phyloP scores from a whole-genome alignment of 2,888 invertebrate species.

The Epistrophella euchroma region DNA sequence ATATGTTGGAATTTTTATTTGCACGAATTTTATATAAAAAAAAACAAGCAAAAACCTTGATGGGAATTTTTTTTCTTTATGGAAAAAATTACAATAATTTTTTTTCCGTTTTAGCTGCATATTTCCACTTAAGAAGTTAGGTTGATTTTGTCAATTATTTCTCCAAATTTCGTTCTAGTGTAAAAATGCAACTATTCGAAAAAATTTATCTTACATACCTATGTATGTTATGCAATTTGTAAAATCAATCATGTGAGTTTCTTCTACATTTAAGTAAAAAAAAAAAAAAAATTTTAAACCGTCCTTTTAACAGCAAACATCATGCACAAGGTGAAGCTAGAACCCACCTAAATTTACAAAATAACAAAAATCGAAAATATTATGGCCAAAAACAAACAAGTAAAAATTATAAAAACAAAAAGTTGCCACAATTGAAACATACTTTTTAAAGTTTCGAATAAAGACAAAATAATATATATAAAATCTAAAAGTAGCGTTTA shows the following conservation, averaged over 20 bases:
- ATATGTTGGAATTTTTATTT: background rate
- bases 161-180: background rate
- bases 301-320: conserved; percentile 67
- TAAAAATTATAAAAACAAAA: conserved; percentile 16
- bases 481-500: conserved; percentile 28
- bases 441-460: conserved; percentile 59
- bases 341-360: conserved; percentile 75
- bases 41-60: background rate
- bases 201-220: background rate
- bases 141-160: background rate
- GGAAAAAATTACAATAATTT: background rate
- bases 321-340: conserved; percentile 67
- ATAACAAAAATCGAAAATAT: conserved; percentile 52
- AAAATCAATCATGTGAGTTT: conserved; percentile 33
- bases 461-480: conserved; percentile 23
- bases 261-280: conserved; percentile 24
- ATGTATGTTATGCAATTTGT: background rate
- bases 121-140: background rate
- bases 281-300: conserved; percentile 54
- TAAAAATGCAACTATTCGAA: background rate
- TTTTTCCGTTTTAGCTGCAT: too few species aligned
- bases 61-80: background rate
- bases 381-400: conserved; percentile 66
- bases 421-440: conserved; percentile 54
- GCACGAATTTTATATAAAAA: background rate